Conservation (phyloP, 2,113 vertebrate species). For the Climacteris rufus region DNA sequence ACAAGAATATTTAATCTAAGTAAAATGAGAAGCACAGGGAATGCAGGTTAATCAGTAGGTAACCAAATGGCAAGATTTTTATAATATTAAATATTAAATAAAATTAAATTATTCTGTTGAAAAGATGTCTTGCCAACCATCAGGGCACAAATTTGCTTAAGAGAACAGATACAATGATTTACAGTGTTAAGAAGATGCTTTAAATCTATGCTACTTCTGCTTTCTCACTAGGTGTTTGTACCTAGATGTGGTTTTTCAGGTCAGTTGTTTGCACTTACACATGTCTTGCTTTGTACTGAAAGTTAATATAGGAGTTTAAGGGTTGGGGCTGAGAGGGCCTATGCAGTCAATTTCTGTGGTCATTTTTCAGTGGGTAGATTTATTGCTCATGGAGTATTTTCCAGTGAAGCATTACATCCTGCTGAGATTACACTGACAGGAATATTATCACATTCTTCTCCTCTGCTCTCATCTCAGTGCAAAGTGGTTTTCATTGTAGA, state of each 20-base stretch:
- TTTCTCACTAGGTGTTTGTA: not conserved
- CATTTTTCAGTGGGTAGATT: not conserved
- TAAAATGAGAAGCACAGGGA: not conserved
- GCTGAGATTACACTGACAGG: not conserved
- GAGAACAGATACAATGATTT: not conserved
- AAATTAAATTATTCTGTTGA: not conserved
- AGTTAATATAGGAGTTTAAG: not conserved
- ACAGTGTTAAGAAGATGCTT: not conserved
- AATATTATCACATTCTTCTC: not conserved
- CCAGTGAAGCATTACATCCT: not conserved
- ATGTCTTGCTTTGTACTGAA: not conserved
- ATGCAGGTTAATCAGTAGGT: not conserved
- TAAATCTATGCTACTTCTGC: not conserved
- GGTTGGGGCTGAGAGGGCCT: not conserved
- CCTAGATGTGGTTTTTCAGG: not conserved
- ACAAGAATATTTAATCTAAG: not conserved
- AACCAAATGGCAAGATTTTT: not conserved
- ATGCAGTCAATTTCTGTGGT: fast-evolving
- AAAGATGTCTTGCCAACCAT: not conserved
- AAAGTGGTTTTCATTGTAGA: not conserved
- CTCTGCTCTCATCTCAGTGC: not conserved
- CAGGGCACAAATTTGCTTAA: not conserved
- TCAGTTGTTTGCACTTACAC: not conserved
- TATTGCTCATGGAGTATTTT: not conserved
- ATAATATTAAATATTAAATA: not conserved